Evolutionary conservation across 1,140 invertebrate species (phyloP).

Genomic region (Luehdorfia chinensis): DNA sequence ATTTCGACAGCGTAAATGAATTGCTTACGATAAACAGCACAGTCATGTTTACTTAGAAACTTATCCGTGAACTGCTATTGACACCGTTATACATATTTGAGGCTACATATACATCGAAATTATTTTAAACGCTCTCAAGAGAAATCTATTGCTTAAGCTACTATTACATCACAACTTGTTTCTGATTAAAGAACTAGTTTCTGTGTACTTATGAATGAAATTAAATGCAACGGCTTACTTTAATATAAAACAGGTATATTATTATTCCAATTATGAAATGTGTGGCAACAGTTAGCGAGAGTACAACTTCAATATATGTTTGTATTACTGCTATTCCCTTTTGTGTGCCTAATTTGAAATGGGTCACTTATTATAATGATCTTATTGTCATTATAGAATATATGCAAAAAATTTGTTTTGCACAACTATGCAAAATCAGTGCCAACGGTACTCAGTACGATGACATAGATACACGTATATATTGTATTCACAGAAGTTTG

Average conservation of each 20-base stretch:
- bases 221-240: slow-evolving; percentile 28
- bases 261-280: slow-evolving; percentile 5
- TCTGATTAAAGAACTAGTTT: slow-evolving; percentile 44
- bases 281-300: not conserved
- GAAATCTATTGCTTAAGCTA: slow-evolving; percentile 25
- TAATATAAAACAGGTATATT: not conserved
- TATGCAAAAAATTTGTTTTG: too few species aligned
- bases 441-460: too few species aligned
- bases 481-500: too few species aligned
- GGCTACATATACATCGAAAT: slow-evolving; percentile 20
- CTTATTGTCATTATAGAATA: too few species aligned
- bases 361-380: too few species aligned
- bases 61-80: slow-evolving; percentile 23
- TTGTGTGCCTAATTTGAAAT: too few species aligned
- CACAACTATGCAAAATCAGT: too few species aligned
- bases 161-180: slow-evolving; percentile 30
- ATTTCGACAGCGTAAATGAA: slow-evolving; percentile 16
- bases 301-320: too few species aligned
- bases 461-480: too few species aligned
- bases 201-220: slow-evolving; percentile 29
- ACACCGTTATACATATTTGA: slow-evolving; percentile 32
- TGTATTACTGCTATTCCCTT: too few species aligned
- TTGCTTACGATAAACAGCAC: too few species aligned
- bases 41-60: slow-evolving; percentile 21
- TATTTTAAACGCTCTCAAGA: slow-evolving; percentile 38